phyloP scores from a whole-genome alignment of 2,888 invertebrate genomes.

The Suillia variegata region DNA sequence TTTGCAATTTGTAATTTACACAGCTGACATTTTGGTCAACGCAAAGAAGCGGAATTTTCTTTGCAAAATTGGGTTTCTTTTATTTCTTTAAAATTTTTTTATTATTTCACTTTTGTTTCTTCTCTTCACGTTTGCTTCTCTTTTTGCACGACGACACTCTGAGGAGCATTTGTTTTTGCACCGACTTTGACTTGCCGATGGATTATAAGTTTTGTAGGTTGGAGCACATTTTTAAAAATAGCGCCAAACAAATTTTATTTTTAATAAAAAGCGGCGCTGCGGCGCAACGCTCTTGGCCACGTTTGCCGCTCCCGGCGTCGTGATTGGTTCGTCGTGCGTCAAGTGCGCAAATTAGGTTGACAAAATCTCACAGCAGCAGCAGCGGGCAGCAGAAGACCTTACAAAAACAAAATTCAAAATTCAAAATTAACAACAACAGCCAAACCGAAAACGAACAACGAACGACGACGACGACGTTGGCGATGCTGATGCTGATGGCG shows the following conservation, averaged over 20 bases:
- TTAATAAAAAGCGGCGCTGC: conserved; percentile 41
- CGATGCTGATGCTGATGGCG: too few relatives aligned
- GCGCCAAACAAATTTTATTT: conserved; percentile 51
- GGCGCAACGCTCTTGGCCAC: neutral
- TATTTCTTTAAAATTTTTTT: neutral
- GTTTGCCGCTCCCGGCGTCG: neutral
- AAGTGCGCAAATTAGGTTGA: conserved; percentile 1
- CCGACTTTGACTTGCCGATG: neutral
- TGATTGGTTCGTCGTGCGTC: neutral
- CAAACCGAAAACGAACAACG: neutral
- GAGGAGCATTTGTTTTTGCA: neutral
- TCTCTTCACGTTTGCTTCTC: too few relatives aligned
- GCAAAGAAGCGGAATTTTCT: neutral
- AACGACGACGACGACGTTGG: neutral
- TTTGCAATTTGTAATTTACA: neutral
- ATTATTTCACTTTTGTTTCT: too few relatives aligned
- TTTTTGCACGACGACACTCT: neutral
- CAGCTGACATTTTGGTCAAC: neutral
- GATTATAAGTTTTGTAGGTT: conserved; percentile 1
- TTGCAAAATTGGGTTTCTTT: conserved; percentile 1
- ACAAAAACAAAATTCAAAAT: neutral
- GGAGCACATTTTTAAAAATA: conserved; percentile 39
- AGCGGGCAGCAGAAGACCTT: too few relatives aligned
- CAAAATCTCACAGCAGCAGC: neutral
- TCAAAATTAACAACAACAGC: neutral